A percentile compares a stretch with the other conserved stretches of the same genome.
phyloP scores from a whole-genome alignment of 2,888 invertebrate genomes.

The Agrotis ipsilon region DNA sequence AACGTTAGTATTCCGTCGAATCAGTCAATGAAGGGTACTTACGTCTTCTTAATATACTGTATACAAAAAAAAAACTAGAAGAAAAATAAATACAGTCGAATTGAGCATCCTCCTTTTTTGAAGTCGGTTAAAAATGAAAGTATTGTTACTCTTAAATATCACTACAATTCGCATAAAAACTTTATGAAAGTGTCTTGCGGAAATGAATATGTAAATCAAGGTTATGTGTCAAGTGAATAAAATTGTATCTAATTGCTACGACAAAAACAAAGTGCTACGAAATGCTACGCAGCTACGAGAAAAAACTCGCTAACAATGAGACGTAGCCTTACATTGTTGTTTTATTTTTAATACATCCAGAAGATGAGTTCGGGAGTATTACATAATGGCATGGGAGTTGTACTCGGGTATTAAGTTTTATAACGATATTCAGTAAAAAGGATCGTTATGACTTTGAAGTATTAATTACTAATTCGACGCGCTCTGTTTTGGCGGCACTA shows the following conservation, averaged over 20 bases:
- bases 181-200: too few species aligned
- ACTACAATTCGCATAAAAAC: too few species aligned
- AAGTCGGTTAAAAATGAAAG: too few species aligned
- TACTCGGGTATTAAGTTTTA: slow-evolving; percentile 70
- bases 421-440: slow-evolving; percentile 74
- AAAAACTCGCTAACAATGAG: slow-evolving; percentile 36
- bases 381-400: slow-evolving; percentile 73
- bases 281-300: slow-evolving; percentile 2
- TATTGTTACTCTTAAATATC: too few species aligned
- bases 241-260: not conserved
- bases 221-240: not conserved
- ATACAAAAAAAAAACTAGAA: too few species aligned
- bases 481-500: slow-evolving; percentile 74
- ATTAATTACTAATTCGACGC: slow-evolving; percentile 86
- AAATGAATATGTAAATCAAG: too few species aligned
- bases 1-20: not conserved
- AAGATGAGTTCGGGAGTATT: slow-evolving; percentile 76
- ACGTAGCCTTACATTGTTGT: slow-evolving; percentile 66
- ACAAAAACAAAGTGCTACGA: slow-evolving; percentile 10
- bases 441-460: slow-evolving; percentile 75
- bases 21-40: too few species aligned
- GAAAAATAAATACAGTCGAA: too few species aligned
- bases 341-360: slow-evolving; percentile 80
- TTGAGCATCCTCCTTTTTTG: too few species aligned
- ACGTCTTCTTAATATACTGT: not conserved